Evolutionary conservation across 2,797 vertebrate genomes (phyloP).

Genomic region (Selene dorsalis): DNA sequence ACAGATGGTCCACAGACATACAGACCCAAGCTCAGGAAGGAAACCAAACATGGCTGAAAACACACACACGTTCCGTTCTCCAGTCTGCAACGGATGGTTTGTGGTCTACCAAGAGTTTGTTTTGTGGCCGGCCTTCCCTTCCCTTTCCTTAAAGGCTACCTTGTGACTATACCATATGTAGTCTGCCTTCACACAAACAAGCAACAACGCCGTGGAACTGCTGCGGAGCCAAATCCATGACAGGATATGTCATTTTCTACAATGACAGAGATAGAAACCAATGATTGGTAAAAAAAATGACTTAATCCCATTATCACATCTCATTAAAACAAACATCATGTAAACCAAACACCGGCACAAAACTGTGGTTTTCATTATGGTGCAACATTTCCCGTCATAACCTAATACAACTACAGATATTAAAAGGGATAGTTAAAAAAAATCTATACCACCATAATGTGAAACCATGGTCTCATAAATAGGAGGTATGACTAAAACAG

Average conservation of each 20-base stretch:
- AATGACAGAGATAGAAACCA: background rate
- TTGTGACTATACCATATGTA: constrained; percentile 40
- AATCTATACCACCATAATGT: background rate
- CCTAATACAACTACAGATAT: background rate
- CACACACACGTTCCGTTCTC: constrained; percentile 60
- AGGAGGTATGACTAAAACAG: constrained; percentile 10
- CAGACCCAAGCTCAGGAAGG: constrained; percentile 64
- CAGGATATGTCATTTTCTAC: background rate
- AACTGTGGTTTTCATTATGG: background rate
- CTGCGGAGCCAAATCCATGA: background rate
- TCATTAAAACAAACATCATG: constrained; percentile 1
- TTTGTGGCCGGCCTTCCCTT: constrained; percentile 62
- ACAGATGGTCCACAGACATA: constrained; percentile 72
- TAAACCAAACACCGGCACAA: background rate
- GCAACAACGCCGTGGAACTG: background rate
- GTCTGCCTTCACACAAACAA: constrained; percentile 39
- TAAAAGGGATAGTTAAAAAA: background rate
- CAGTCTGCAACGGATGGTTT: constrained; percentile 53
- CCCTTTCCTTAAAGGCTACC: constrained; percentile 36
- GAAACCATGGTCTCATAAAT: constrained; percentile 6
- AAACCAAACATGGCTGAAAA: constrained; percentile 73
- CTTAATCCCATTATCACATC: background rate
- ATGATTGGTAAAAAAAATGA: constrained; percentile 13
- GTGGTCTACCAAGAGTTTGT: constrained; percentile 76
- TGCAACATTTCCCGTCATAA: background rate